A percentile compares a stretch with the other conserved stretches of the same genome.
Conservation (phyloP, 2,888 invertebrate species). For the Sarcophaga subvicina region DNA sequence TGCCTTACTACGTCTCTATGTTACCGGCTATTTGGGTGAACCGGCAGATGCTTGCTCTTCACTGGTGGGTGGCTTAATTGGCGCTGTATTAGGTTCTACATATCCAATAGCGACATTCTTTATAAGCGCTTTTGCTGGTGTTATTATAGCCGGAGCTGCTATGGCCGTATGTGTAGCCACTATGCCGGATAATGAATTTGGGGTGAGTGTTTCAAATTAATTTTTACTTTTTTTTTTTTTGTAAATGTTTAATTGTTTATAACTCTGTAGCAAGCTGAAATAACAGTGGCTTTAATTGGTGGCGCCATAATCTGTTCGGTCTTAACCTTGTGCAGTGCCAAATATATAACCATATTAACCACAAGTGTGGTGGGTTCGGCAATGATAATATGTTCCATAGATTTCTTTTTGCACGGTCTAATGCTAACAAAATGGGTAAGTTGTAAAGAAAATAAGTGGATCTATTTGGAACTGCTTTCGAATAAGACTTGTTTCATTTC, state of each 20-base stretch:
- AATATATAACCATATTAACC: constrained; percentile 80
- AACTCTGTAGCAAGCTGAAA: constrained; percentile 78
- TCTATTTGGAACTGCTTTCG: background rate
- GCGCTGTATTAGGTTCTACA: constrained; percentile 81
- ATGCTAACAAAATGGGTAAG: constrained; percentile 81
- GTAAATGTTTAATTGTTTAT: constrained; percentile 5
- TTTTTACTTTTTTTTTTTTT: background rate
- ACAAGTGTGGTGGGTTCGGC: constrained; percentile 81
- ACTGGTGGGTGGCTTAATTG: constrained; percentile 80
- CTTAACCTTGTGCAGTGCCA: constrained; percentile 81
- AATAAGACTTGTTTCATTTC: background rate
- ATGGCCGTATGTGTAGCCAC: constrained; percentile 82
- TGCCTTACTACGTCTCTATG: constrained; percentile 91
- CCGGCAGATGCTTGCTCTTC: constrained; percentile 81
- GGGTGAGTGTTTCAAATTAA: constrained; percentile 74
- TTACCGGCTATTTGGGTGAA: constrained; percentile 88
- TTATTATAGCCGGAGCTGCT: constrained; percentile 79
- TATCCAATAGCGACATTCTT: constrained; percentile 81
- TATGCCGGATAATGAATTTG: constrained; percentile 82
- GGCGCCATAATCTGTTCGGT: constrained; percentile 81
- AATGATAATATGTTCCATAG: constrained; percentile 81
- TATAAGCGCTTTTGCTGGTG: constrained; percentile 81
- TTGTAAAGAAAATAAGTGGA: background rate
- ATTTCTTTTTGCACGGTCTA: constrained; percentile 81
- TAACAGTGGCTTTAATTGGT: constrained; percentile 81